A percentile compares a stretch with the other conserved stretches of the same genome.
Conservation (phyloP, 2,797 vertebrate species). For the Hyperoplus lanceolatus region DNA sequence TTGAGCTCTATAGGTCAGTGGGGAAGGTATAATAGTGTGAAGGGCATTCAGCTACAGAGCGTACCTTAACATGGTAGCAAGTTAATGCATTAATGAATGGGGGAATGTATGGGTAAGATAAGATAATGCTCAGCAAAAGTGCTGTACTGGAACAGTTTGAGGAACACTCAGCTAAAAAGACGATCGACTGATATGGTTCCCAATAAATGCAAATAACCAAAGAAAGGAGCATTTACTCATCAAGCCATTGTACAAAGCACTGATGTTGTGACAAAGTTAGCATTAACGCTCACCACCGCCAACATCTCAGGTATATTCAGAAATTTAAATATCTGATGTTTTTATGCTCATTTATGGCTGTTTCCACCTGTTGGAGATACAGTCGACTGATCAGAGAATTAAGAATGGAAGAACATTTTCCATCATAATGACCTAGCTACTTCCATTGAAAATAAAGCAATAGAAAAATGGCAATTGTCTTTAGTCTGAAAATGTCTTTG, state of each 20-base stretch:
- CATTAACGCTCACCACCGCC: background rate
- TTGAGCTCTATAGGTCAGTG: conserved; percentile 34
- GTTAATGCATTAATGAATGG: background rate
- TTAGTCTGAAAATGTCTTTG: background rate
- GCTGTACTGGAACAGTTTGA: background rate
- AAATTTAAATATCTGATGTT: background rate
- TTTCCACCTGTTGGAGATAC: background rate
- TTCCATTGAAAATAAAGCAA: background rate
- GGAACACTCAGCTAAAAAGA: background rate
- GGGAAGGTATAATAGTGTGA: conserved; percentile 10
- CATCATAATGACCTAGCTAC: background rate
- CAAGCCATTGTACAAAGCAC: background rate
- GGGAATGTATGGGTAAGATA: background rate
- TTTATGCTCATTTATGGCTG: background rate
- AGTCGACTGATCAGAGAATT: background rate
- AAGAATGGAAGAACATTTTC: background rate
- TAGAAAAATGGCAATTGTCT: background rate
- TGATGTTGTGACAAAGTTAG: background rate
- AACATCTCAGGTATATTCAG: background rate
- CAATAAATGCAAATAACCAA: background rate
- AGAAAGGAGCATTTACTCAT: background rate
- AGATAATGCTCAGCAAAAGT: background rate
- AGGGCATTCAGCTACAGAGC: conserved; percentile 9
- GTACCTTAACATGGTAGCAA: too few species aligned
- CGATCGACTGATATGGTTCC: background rate